phyloP scores from a whole-genome alignment of 2,888 invertebrate genomes.

The Glyphotaelius pellucidus region DNA sequence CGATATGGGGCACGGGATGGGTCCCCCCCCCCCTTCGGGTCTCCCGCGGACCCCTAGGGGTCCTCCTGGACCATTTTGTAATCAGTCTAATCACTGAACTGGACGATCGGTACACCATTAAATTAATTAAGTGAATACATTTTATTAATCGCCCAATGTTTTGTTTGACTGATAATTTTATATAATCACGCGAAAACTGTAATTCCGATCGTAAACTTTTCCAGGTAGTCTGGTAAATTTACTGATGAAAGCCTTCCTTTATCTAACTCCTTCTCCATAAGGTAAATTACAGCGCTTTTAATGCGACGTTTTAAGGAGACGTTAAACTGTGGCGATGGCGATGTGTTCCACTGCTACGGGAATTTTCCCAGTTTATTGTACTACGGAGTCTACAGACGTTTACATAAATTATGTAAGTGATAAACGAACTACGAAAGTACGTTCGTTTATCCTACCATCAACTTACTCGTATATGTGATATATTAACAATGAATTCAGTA shows the following conservation, averaged over 20 bases:
- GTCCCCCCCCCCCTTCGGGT: too few relatives aligned
- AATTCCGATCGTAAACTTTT: neutral
- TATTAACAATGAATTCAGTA: neutral
- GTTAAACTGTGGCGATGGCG: neutral
- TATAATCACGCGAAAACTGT: neutral
- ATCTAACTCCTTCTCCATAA: neutral
- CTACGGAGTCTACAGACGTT: neutral
- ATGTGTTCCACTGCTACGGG: neutral
- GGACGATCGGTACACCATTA: too few relatives aligned
- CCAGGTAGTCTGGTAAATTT: neutral
- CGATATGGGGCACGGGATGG: too few relatives aligned
- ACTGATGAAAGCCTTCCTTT: neutral
- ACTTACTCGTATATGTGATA: neutral
- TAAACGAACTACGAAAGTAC: too few relatives aligned
- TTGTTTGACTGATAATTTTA: neutral
- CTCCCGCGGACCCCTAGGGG: too few relatives aligned
- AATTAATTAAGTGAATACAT: neutral
- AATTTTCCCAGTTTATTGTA: neutral
- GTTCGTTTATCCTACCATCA: neutral
- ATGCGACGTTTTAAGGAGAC: neutral
- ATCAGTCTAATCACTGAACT: too few relatives aligned
- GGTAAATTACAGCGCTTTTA: neutral
- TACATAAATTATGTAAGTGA: neutral
- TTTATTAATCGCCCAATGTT: neutral
- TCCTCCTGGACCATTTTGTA: too few relatives aligned